A percentile compares a stretch with the other conserved stretches of the same genome.
Conservation (phyloP, 2,797 vertebrate genomes). For the Fratercula arctica region DNA sequence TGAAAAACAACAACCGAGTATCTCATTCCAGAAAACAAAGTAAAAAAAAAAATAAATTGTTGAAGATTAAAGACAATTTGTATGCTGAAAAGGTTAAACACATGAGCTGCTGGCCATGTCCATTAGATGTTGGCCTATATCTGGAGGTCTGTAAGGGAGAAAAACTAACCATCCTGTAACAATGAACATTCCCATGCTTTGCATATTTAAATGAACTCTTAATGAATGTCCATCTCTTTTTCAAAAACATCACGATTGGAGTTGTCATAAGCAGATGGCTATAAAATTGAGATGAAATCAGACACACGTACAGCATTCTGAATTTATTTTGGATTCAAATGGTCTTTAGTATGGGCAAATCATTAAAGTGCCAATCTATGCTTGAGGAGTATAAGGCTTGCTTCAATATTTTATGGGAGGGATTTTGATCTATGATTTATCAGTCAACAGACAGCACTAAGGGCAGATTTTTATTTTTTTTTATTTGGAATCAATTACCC, state of each 20-base stretch:
- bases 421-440: conserved; percentile 80
- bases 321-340: conserved; percentile 71
- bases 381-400: conserved; percentile 45
- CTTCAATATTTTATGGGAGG: conserved; percentile 75
- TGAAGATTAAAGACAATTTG: not conserved
- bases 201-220: not conserved
- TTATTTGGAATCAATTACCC: conserved; percentile 69
- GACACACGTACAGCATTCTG: conserved; percentile 7
- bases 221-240: not conserved
- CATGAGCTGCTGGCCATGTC: not conserved
- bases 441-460: conserved; percentile 68
- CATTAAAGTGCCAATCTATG: conserved; percentile 57
- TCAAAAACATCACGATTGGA: not conserved
- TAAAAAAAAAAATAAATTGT: not conserved
- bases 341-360: conserved; percentile 64
- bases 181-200: not conserved
- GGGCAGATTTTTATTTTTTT: not conserved
- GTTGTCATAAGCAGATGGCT: conserved; percentile 20
- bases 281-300: conserved; percentile 52
- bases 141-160: not conserved
- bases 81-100: not conserved
- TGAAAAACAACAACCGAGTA: not conserved
- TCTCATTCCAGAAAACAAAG: not conserved
- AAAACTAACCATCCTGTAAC: not conserved
- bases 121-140: not conserved